Evolutionary conservation across 2,797 vertebrate genomes (phyloP), one percentile per base, ranked within the genome.

Genomic region (Cynodonichthys magdalenae): DNA sequence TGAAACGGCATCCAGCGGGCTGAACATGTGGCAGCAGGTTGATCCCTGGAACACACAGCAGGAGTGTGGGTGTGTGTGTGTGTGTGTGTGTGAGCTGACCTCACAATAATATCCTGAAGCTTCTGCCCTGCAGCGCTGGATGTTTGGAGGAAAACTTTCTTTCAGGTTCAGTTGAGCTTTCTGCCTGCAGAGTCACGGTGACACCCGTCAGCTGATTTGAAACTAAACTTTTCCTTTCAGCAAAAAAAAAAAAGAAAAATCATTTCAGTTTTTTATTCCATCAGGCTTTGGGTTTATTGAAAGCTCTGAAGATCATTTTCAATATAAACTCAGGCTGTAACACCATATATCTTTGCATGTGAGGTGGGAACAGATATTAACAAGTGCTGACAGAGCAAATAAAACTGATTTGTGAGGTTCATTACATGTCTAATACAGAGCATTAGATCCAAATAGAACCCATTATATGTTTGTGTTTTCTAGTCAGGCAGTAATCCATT

Each of bases 1-100:
- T 53, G 84, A 85, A 87, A 91, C 52, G 59, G 12, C 66, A 88
- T 57, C 71, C 50, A 36, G 62, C 74, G 54, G 64, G 51, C 56
- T 55, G 65, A 41, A 79, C 91, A 63, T 90, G 91, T 90, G 79
- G 75, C 69, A 83, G 81, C 91, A 92, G 71, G 91, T 92, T 48
- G 52, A 18, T 36, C 50, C 31, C 63, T 69, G 54, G 48, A 74
- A 44, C 64, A 62, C 63, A 47, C 61, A 60, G 53, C 2, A 18
- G 24, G 29, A 12, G n/a, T 47, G 17, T 45, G 6, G n/a, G 17
- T n/a, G n/a, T 46, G 45, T 46, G n/a, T 19, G 45, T 46, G 8
- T 8, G 41, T 39, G 31, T 19, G 41, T 53, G 47, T 24, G 24
- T 17, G 20, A 42, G 24, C 34, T 59, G 67, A 67, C 52, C 68